Base-by-base conservation (phyloP, 2,888 invertebrate species). In the Lycaena phlaeas region DNA sequence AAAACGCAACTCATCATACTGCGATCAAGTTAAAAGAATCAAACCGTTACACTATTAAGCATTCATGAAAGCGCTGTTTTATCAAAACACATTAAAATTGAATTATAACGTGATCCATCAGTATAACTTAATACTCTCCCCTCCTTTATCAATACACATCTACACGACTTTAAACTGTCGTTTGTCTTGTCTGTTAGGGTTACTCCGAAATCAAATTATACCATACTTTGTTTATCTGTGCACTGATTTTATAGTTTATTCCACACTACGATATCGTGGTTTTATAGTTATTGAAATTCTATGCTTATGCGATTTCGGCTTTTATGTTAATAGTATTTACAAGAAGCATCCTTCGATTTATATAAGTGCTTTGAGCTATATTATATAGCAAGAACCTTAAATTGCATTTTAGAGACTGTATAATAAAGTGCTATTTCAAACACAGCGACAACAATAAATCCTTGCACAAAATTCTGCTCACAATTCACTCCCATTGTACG, bases 1-100 rank as follows among this genome's bases (percentile, higher is more conserved):
- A 37, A 37, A 40, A 46, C 51, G 44, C 40, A 37, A 46, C 45
- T 44, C 34, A 54, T 56, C 51, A 54, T 51, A 57, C 51, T 42
- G 41, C 50, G 45, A 51, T 54, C 50, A 50, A 52, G 46, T 49
- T 55, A 44, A 42, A 51, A 49, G 48, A 43, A 46, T 48, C 51
- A 54, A 53, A 56, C 52, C 52, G 61, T 56, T 53, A 53, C 60
- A 59, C n/a, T n/a, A n/a, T 58, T 64, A 55, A 45, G 61, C 59
- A 57, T 61, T 61, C 56, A 59, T 60, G 17, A 60, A 59, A 57
- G 62, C 54, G 54, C 58, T 62, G 59, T 77, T 79, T 75, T 76
- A 77, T 77, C 73, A 74, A 71, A 79, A 75, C 76, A 77, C 76
- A 79, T 79, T 76, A 79, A 77, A 73, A 72, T 73, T 69, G 71